Conservation (phyloP, 2,113 vertebrate species). For the Bubo blakistoni region DNA sequence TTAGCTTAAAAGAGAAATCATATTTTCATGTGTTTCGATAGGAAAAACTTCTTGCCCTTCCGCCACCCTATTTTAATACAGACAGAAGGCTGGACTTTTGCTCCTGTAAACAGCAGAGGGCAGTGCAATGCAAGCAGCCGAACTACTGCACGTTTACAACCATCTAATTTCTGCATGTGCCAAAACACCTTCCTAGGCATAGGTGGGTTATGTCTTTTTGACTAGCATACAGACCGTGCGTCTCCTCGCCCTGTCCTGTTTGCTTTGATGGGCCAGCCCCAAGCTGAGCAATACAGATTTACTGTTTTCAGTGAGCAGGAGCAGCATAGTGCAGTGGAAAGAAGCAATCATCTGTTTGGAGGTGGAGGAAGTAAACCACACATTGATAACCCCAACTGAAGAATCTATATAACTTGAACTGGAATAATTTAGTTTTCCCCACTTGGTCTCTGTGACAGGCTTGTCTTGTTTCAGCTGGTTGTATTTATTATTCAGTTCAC, state of each 20-base stretch:
- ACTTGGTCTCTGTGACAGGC: not conserved
- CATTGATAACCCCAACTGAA: not conserved
- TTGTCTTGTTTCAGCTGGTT: not conserved
- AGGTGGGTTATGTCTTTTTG: not conserved
- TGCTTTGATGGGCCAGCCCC: not conserved
- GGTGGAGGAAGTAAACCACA: not conserved
- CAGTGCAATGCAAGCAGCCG: not conserved
- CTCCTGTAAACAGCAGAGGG: conserved; percentile 18
- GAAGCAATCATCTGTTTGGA: rapidly evolving
- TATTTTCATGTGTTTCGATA: rapidly evolving
- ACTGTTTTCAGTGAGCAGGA: not conserved
- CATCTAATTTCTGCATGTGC: too few species aligned
- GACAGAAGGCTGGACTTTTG: not conserved
- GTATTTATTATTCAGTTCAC: not conserved
- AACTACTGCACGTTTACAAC: rapidly evolving
- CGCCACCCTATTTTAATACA: rapidly evolving
- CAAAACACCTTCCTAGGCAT: rapidly evolving
- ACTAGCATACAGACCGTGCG: rapidly evolving
- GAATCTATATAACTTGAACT: not conserved
- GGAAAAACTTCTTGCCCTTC: not conserved
- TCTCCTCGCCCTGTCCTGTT: not conserved
- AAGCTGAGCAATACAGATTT: rapidly evolving
- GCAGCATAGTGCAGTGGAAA: not conserved
- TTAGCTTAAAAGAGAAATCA: rapidly evolving
- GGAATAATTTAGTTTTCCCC: not conserved